Conservation (phyloP, 2,113 vertebrate genomes). For the Chunga burmeisteri region DNA sequence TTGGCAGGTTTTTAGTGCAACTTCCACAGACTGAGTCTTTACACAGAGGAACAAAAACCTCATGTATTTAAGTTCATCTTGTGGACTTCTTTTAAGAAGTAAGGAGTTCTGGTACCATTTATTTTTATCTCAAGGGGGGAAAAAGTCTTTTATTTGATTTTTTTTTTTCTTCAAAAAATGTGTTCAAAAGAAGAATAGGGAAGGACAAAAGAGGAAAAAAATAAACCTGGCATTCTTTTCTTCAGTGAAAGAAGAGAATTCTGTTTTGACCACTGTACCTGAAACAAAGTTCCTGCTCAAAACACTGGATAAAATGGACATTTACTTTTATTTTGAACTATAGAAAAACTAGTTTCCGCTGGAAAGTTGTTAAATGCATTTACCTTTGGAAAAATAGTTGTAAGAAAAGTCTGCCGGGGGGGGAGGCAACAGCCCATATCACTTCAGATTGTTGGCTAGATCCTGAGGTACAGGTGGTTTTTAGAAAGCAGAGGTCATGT, state of each 20-base stretch:
- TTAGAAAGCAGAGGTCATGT: not conserved
- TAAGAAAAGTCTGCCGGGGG: not conserved
- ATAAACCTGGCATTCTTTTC: not conserved
- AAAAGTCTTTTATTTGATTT: not conserved
- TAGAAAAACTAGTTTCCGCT: not conserved
- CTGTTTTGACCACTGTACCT: not conserved
- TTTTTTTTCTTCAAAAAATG: not conserved
- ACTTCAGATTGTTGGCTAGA: constrained; percentile 11
- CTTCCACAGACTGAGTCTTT: not conserved
- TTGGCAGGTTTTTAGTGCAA: not conserved
- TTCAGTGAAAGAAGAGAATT: not conserved
- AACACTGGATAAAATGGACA: not conserved
- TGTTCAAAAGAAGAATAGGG: not conserved
- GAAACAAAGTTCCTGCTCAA: not conserved
- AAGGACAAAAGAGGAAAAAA: constrained; percentile 1
- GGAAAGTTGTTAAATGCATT: not conserved
- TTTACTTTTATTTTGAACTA: not conserved
- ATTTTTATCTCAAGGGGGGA: not conserved
- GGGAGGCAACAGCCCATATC: not conserved
- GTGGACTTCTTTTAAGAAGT: constrained; percentile 14
- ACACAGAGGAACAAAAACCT: not conserved
- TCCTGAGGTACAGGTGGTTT: constrained; percentile 10
- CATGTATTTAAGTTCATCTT: constrained; percentile 21
- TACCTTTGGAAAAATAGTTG: not conserved
- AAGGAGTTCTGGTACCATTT: not conserved